Evolutionary conservation across 2,888 invertebrate species (phyloP).

Genomic region (Tiliacea citrago): DNA sequence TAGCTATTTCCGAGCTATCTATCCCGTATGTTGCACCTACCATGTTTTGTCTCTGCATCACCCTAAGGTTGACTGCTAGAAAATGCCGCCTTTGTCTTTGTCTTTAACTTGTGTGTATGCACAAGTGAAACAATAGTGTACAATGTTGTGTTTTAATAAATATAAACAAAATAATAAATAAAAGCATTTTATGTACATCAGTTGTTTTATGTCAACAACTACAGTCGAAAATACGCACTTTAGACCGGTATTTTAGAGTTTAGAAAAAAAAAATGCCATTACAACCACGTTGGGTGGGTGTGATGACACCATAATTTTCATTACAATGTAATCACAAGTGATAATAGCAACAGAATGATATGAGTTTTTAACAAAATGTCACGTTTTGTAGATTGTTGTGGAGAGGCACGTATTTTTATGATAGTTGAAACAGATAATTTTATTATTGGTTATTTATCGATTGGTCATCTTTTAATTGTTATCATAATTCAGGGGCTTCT

Average conservation of each 20-base stretch:
- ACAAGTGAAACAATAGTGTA: too few species aligned
- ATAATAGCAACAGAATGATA: background rate
- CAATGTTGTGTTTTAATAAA: too few species aligned
- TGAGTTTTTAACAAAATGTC: constrained; percentile 20
- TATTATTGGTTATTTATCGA: background rate
- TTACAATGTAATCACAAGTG: constrained; percentile 41
- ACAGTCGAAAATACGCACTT: background rate
- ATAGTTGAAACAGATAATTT: constrained; percentile 40
- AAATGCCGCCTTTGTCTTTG: too few species aligned
- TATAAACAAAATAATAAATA: too few species aligned
- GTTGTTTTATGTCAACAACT: background rate
- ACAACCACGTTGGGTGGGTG: background rate
- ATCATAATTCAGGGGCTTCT: background rate
- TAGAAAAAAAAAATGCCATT: background rate
- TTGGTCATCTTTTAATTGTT: background rate
- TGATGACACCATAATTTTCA: constrained; percentile 32
- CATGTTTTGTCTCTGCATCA: too few species aligned
- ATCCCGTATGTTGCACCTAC: too few species aligned
- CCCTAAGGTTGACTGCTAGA: too few species aligned
- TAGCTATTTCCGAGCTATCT: too few species aligned
- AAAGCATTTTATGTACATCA: too few species aligned
- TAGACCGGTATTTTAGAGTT: background rate
- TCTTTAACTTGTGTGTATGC: too few species aligned
- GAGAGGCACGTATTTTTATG: constrained; percentile 34
- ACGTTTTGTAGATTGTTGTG: constrained; percentile 28